These are phyloP conservation scores for Peromyscus polionotus DNA, from an alignment of 2,113 vertebrate species.

Conservation along the genomic window DNA sequence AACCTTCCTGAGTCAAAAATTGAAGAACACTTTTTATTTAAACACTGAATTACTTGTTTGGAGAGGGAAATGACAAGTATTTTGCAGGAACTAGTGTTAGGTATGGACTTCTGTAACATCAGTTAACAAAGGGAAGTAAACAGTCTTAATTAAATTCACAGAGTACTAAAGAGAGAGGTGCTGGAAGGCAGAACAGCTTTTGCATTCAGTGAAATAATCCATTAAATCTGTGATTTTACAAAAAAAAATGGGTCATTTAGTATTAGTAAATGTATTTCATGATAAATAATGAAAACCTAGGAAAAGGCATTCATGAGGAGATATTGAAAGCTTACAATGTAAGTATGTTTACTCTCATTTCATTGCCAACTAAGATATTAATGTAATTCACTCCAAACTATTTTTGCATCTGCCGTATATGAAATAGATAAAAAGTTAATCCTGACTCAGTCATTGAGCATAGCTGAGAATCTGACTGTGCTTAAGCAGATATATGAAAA, in stretches of 20 bases:
- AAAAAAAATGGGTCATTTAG: neutral
- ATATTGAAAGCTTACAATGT: conserved; percentile 45
- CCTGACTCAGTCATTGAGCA: conserved; percentile 10
- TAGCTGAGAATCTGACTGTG: conserved; percentile 1
- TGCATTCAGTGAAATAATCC: conserved; percentile 38
- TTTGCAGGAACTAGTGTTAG: conserved; percentile 48
- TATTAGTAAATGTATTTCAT: conserved; percentile 34
- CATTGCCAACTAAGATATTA: conserved; percentile 35
- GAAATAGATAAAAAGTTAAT: neutral
- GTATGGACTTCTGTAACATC: conserved; percentile 45
- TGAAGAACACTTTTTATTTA: neutral
- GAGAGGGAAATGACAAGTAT: conserved; percentile 7
- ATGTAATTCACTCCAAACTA: conserved; percentile 1
- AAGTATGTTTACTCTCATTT: conserved; percentile 48
- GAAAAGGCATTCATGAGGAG: conserved; percentile 46
- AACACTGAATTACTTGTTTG: conserved; percentile 48
- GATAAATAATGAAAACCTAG: conserved; percentile 38
- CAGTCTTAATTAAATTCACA: conserved; percentile 74
- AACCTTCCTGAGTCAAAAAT: conserved; percentile 61
- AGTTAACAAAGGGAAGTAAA: conserved; percentile 68
- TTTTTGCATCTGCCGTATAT: neutral
- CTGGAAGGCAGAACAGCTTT: conserved; percentile 51
- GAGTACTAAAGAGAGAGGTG: conserved; percentile 47
- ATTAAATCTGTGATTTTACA: conserved; percentile 30
- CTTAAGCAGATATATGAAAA: conserved; percentile 31